Evolutionary conservation across 92 coral and sea anemone genomes (phyloP), one percentile per base, ranked within the genome.

Genomic region (Parazoanthus atlanticus): DNA sequence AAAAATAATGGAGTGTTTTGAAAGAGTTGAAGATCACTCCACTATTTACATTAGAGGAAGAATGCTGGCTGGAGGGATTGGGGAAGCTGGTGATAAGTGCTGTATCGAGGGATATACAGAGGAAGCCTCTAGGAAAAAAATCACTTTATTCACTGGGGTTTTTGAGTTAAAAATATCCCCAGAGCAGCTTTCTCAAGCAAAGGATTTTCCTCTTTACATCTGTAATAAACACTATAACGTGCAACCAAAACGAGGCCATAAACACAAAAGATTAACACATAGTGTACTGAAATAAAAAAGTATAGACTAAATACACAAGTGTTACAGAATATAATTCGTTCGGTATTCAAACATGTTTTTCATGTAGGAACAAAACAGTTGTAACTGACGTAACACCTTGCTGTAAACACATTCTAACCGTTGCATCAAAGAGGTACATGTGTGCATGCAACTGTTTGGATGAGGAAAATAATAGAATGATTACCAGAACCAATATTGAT

Each of bases 231-330:
- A 66, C 28, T 66, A 66, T 1, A 66, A 66, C 19, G 26, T 66
- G n/a, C 72, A 66, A 66, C 72, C 72, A 66, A 66, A 66, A 66
- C 19, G 72, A 66, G 31, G 72, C 72, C 72, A 66, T 17, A 66
- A 23, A 23, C 72, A n/a, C n/a, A 66, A 29, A 29, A 66, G 72
- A 66, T 25, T 66, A 66, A 8, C 19, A 17, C 28, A 26, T 17
- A 25, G 72, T 66, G 72, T 66, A 3, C 7, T 29, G 6, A 40
- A 40, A 40, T 40, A 8, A 0, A 40, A 40, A 40, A 40, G 43
- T 40, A 40, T 40, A 66, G 19, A 1, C 31, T 3, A 5, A 65
- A 17, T 19, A 6, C 72, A 66, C n/a, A 11, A 1, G 9, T 66
- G 72, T 0, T 66, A 66, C 32, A 66, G 28, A 66, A 17, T 26